Evolutionary conservation across 2,888 invertebrate genomes (phyloP).

Genomic region (Tetrapedia diversipes): DNA sequence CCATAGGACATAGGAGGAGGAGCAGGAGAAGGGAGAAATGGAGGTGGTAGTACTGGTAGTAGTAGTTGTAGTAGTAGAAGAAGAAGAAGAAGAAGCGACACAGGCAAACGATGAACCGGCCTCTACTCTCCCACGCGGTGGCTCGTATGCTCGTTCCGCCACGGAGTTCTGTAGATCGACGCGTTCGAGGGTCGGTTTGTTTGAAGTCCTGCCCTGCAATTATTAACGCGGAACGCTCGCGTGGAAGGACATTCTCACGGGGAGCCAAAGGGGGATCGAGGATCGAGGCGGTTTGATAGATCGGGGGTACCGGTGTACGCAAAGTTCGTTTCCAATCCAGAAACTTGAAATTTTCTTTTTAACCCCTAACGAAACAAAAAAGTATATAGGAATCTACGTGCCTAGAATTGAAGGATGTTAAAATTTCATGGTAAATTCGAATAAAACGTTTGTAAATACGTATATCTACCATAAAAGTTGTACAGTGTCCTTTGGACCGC

Average conservation of each 20-base stretch:
- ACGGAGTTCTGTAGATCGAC: conserved; percentile 67
- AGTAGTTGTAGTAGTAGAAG: conserved; percentile 35
- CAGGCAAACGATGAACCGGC: conserved; percentile 49
- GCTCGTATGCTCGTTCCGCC: conserved; percentile 70
- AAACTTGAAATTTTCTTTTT: too few species aligned
- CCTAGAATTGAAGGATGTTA: too few species aligned
- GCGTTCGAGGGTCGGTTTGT: conserved; percentile 36
- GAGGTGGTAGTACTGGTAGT: neutral
- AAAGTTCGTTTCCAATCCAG: too few species aligned
- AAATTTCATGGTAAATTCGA: too few species aligned
- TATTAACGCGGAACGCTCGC: conserved; percentile 28
- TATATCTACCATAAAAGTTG: too few species aligned
- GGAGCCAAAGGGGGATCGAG: neutral
- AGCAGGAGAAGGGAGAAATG: conserved; percentile 17
- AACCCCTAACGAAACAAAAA: too few species aligned
- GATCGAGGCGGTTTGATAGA: neutral
- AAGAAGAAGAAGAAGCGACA: conserved; percentile 41
- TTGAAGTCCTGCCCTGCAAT: conserved; percentile 41
- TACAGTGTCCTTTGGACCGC: too few species aligned
- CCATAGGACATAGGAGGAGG: conserved; percentile 60
- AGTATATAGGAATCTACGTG: too few species aligned
- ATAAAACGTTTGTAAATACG: too few species aligned
- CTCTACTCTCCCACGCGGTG: conserved; percentile 79
- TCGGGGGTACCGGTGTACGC: neutral
- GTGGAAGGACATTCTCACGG: neutral